Conservation (phyloP, 1,140 invertebrate species). For the Tenebrio molitor region DNA sequence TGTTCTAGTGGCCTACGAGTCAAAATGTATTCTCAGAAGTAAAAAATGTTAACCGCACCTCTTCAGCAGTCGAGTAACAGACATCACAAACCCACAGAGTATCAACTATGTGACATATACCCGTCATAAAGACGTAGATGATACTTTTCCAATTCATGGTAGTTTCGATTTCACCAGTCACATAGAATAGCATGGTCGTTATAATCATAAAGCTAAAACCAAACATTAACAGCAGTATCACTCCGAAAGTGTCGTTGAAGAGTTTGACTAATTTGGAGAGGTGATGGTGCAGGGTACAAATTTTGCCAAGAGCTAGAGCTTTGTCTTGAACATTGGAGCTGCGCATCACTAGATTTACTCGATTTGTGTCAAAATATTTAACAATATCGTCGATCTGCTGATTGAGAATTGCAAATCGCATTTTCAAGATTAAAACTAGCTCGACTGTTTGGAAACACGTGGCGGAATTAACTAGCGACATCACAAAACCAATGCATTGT, state of each 20-base stretch:
- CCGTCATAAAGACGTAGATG: too few relatives aligned
- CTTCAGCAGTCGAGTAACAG: background rate
- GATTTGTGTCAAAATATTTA: background rate
- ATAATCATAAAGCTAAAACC: constrained; percentile 42
- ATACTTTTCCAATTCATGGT: too few relatives aligned
- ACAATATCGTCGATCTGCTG: background rate
- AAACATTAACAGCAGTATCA: constrained; percentile 47
- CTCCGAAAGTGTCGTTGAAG: constrained; percentile 49
- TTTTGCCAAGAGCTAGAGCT: background rate
- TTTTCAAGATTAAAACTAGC: background rate
- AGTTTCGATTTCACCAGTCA: background rate
- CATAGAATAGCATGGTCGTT: background rate
- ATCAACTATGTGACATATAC: background rate
- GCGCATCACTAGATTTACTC: too few relatives aligned
- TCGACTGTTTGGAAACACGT: background rate
- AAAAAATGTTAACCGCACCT: background rate
- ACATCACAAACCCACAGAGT: background rate
- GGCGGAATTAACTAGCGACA: background rate
- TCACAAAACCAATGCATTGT: background rate
- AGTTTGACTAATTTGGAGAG: constrained; percentile 46
- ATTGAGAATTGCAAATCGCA: background rate
- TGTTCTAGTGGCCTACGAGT: constrained; percentile 42
- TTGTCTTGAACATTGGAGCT: background rate
- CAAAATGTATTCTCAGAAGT: background rate
- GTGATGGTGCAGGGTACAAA: constrained; percentile 48